Evolutionary conservation across 2,888 invertebrate species (phyloP), one percentile per base, ranked within the genome.

Genomic region (Aphrophora alni): DNA sequence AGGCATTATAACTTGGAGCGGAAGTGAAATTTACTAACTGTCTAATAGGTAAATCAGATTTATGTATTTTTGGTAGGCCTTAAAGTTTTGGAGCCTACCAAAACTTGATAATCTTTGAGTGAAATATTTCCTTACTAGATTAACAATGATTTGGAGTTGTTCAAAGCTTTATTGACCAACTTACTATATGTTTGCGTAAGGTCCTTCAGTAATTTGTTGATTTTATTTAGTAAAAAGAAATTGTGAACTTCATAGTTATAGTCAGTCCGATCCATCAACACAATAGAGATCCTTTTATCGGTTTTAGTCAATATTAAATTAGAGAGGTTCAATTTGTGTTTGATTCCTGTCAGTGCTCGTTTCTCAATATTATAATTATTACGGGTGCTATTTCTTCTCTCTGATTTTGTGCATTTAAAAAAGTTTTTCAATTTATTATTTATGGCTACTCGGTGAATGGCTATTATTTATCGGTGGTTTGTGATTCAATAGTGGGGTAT

Each of bases 231-330:
- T 26, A 25, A 38, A 5, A 76, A 25, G 27, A 76, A 76, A 51
- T 26, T 26, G 33, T 76, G 38, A 1, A 44, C 38, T 76, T 76
- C 38, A 12, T 14, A 21, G 26, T 17, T 68, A 44, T 76, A 76
- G 21, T 76, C 76, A 24, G 5, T 14, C 25, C 33, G 25, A 75
- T 75, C n/a, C 51, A 75, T 75, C 21, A 75, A n/a, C n/a, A 75
- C 75, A 24, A 38, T 24, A 21, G 75, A 28, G 75, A 68, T 75
- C 38, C 75, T 38, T n/a, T 75, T 75, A 25, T 75, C 75, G 17
- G 75, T 38, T 69, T 75, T 75, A 10, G n/a, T 21, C 25, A 75
- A 24, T 38, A 75, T 38, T 75, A n/a, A 27, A 38, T 75, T 25
- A 75, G 17, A 21, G 10, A n/a, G 74, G n/a, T 26, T 8, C 38